A percentile compares a stretch with the other conserved stretches of the same genome.
These are phyloP conservation scores for Timandra comae DNA, from an alignment of 2,888 invertebrate genomes.

Conservation along the genomic window DNA sequence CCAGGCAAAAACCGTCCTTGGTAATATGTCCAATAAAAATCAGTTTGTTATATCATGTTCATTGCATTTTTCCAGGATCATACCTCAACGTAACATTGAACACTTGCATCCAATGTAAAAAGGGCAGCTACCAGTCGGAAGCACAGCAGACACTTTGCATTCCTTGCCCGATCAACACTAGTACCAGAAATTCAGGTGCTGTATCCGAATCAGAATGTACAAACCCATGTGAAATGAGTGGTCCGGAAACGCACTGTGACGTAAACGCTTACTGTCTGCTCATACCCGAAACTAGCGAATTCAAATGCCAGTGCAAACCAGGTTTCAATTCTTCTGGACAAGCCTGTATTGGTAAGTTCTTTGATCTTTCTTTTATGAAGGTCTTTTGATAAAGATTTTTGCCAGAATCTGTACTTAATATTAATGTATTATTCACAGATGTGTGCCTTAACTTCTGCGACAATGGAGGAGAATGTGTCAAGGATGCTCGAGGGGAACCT, in stretches of 20 bases:
- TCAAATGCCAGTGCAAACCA: slow-evolving; percentile 94
- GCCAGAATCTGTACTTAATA: neutral
- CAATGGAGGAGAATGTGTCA: slow-evolving; percentile 92
- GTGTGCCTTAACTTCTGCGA: slow-evolving; percentile 91
- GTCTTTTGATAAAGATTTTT: no score
- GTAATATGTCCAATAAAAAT: neutral
- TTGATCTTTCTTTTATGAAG: no score
- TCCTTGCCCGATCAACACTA: slow-evolving; percentile 92
- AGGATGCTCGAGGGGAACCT: slow-evolving; percentile 88
- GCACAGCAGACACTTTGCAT: slow-evolving; percentile 91
- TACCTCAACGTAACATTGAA: slow-evolving; percentile 92
- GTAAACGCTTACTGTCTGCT: slow-evolving; percentile 91
- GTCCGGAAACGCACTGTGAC: slow-evolving; percentile 90
- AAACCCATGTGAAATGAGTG: slow-evolving; percentile 92
- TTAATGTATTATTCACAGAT: slow-evolving; percentile 60
- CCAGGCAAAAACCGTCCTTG: neutral
- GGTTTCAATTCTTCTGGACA: slow-evolving; percentile 94
- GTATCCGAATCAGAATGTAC: slow-evolving; percentile 90
- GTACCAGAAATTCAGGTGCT: slow-evolving; percentile 88
- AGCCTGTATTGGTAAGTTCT: slow-evolving; percentile 79
- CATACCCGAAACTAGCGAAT: slow-evolving; percentile 88
- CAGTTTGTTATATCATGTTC: slow-evolving; percentile 2
- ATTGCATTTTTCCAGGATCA: slow-evolving; percentile 78
- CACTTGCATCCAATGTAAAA: slow-evolving; percentile 90
- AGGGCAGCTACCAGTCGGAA: slow-evolving; percentile 93